Conservation (phyloP, 2,888 invertebrate genomes). For the Caenorhabditis zanzibari region DNA sequence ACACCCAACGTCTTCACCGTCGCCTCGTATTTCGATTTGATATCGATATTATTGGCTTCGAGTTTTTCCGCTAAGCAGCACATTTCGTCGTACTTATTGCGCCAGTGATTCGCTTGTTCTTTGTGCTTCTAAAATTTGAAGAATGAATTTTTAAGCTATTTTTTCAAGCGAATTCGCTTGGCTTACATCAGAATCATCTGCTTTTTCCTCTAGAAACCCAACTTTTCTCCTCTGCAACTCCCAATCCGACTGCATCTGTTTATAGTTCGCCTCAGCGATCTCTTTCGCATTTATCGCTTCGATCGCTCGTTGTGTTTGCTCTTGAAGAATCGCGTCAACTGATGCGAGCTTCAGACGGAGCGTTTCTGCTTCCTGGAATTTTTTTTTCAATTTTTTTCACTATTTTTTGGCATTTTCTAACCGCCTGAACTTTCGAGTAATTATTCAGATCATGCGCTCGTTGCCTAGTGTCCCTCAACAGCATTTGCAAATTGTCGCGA, state of each 20-base stretch:
- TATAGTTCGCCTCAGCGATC: slow-evolving; percentile 35
- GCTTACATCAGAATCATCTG: slow-evolving; percentile 44
- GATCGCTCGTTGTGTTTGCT: neutral
- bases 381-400: neutral
- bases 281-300: slow-evolving; percentile 40
- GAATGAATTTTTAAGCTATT: neutral
- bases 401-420: neutral
- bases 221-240: slow-evolving; percentile 24
- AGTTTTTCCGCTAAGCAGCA: slow-evolving; percentile 35
- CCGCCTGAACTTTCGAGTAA: slow-evolving; percentile 28
- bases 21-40: slow-evolving; percentile 43
- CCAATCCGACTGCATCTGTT: slow-evolving; percentile 7
- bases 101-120: slow-evolving; percentile 42
- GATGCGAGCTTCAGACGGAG: slow-evolving; percentile 21
- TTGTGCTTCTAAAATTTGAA: slow-evolving; percentile 52
- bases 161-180: no score
- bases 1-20: slow-evolving; percentile 25
- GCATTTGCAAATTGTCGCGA: slow-evolving; percentile 13
- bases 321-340: neutral
- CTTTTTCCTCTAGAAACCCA: slow-evolving; percentile 1
- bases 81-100: slow-evolving; percentile 54
- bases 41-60: slow-evolving; percentile 28
- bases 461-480: neutral
- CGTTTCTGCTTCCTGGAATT: slow-evolving; percentile 12
- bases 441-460: neutral